A percentile compares a stretch with the other conserved stretches of the same genome.
Evolutionary conservation across 2,113 vertebrate species (phyloP).

Genomic region (Apeltes quadracus): DNA sequence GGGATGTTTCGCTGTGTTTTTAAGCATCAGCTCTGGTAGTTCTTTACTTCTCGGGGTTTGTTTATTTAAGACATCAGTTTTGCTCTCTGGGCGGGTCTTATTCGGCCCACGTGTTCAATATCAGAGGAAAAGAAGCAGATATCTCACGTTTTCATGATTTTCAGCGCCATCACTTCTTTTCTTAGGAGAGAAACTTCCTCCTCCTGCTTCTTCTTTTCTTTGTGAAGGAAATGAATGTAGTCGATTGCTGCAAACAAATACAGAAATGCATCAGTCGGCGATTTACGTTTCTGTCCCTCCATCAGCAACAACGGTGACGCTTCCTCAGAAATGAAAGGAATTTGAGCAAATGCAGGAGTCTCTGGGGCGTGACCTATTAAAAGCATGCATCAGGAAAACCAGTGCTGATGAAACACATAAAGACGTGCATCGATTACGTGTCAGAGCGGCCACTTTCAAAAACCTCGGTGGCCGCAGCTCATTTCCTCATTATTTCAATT

Average conservation of each 20-base stretch:
- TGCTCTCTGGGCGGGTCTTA: not conserved
- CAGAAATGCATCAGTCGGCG: constrained; percentile 19
- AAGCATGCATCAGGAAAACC: not conserved
- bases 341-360: not conserved
- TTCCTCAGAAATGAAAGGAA: constrained; percentile 5
- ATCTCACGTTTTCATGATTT: constrained; percentile 99
- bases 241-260: constrained; percentile 87
- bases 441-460: not conserved
- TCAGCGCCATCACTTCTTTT: constrained; percentile 95
- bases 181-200: constrained; percentile 93
- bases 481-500: too few species aligned
- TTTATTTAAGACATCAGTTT: not conserved
- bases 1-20: not conserved
- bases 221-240: constrained; percentile 98
- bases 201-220: constrained; percentile 99
- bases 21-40: not conserved
- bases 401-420: not conserved
- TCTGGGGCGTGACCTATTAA: not conserved
- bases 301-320: not conserved
- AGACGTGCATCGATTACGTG: not conserved
- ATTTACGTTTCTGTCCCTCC: not conserved
- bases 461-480: too few species aligned
- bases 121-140: not conserved
- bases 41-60: constrained; percentile 2
- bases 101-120: not conserved